Evolutionary conservation across 2,888 invertebrate genomes (phyloP).

Genomic region (Stenurella melanura): DNA sequence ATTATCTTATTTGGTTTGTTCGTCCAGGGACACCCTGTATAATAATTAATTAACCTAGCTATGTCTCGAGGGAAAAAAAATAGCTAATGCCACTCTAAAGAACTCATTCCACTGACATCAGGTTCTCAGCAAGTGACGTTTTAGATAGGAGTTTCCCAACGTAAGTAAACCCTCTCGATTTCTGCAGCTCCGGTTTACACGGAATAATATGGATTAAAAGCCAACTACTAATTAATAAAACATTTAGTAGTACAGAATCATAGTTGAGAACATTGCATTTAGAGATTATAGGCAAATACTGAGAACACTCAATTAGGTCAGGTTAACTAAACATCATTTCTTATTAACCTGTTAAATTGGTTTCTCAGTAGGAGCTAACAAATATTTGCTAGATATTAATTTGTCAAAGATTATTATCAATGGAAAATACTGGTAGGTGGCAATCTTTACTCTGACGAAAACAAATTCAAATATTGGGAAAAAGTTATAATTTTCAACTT

Average conservation of each 20-base stretch:
- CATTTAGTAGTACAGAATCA: neutral
- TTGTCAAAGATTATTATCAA: neutral
- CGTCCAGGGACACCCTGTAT: too few species aligned
- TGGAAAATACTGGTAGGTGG: neutral
- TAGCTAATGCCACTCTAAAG: too few species aligned
- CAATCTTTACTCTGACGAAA: neutral
- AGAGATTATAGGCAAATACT: neutral
- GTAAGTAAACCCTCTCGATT: too few species aligned
- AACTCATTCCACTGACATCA: too few species aligned
- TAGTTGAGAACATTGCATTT: neutral
- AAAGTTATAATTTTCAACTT: neutral
- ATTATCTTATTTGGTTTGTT: too few species aligned
- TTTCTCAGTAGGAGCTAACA: neutral
- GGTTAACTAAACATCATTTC: neutral
- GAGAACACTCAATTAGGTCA: neutral
- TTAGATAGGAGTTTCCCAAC: too few species aligned
- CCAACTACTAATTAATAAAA: neutral
- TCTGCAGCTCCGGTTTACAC: neutral
- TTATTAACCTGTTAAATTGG: conserved; percentile 5
- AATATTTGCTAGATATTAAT: conserved; percentile 11
- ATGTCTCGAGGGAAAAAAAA: too few species aligned
- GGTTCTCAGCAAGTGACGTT: too few species aligned
- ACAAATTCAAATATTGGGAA: neutral
- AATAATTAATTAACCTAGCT: too few species aligned
- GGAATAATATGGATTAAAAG: neutral